Conservation (phyloP, 2,797 vertebrate genomes). For the Cynopterus sphinx region DNA sequence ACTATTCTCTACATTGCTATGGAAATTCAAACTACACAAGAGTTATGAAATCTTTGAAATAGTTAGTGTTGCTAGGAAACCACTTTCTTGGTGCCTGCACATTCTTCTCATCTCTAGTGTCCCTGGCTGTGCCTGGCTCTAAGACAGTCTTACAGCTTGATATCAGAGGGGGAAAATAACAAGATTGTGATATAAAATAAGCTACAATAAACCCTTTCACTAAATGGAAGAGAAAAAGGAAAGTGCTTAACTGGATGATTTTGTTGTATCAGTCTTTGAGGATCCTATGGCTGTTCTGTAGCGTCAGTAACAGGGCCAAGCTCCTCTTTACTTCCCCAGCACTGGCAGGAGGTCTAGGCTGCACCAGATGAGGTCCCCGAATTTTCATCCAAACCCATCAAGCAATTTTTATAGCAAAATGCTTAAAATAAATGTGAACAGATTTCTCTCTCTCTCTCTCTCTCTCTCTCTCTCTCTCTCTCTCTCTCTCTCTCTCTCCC, state of each 20-base stretch:
- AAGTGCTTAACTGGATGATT: constrained; percentile 48
- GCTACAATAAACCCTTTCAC: constrained; percentile 50
- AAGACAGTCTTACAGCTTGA: constrained; percentile 75
- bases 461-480: not conserved
- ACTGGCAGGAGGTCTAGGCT: not conserved
- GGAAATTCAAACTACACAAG: constrained; percentile 69
- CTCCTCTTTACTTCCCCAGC: not conserved
- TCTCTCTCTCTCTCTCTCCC: fast-evolving
- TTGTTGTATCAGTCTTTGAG: not conserved
- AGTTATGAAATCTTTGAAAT: constrained; percentile 79
- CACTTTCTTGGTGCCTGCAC: constrained; percentile 79
- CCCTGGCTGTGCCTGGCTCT: constrained; percentile 72
- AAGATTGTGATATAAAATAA: constrained; percentile 70
- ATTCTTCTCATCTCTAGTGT: constrained; percentile 79
- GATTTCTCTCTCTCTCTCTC: not conserved
- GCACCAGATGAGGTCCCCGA: constrained; percentile 11
- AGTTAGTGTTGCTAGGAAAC: constrained; percentile 87
- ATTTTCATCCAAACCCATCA: constrained; percentile 8
- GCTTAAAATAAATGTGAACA: constrained; percentile 47
- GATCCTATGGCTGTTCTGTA: not conserved
- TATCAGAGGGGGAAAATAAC: constrained; percentile 57
- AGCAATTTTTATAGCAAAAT: constrained; percentile 45
- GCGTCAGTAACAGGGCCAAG: not conserved
- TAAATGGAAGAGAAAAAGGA: constrained; percentile 54
- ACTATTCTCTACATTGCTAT: constrained; percentile 76